Evolutionary conservation across 2,113 vertebrate genomes (phyloP).

Genomic region (Lepisosteus oculatus): DNA sequence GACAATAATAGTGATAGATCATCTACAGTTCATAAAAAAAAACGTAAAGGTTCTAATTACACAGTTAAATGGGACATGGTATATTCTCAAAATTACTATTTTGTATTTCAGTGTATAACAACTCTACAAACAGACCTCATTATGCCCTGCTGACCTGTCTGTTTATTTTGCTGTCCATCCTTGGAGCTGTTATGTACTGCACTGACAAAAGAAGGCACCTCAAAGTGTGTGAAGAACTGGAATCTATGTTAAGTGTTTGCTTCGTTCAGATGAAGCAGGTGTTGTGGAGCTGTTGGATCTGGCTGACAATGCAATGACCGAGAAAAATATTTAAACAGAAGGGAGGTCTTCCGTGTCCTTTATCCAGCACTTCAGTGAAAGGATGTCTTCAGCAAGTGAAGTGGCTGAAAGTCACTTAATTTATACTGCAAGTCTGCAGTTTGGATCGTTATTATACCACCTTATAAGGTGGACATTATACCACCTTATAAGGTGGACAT

Average conservation of each 20-base stretch:
- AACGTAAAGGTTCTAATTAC: no score
- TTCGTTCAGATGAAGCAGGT: slow-evolving; percentile 71
- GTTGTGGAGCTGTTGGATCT: slow-evolving; percentile 78
- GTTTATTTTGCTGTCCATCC: slow-evolving; percentile 72
- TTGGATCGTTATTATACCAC: no score
- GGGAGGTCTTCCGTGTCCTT: slow-evolving; percentile 20
- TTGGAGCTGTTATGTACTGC: slow-evolving; percentile 76
- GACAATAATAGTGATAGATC: no score
- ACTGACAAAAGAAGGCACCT: slow-evolving; percentile 58
- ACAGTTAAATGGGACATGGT: no score
- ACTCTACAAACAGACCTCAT: slow-evolving; percentile 55
- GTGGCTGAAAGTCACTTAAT: neutral
- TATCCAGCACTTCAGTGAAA: neutral
- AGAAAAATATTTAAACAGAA: slow-evolving; percentile 21
- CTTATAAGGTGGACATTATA: no score
- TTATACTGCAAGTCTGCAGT: neutral
- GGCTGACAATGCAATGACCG: slow-evolving; percentile 73
- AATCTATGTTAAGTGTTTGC: slow-evolving; percentile 68
- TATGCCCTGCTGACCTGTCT: slow-evolving; percentile 69
- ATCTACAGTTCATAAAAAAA: no score
- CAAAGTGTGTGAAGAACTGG: slow-evolving; percentile 73
- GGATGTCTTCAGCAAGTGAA: neutral
- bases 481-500: no score
- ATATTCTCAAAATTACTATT: neutral
- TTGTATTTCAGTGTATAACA: slow-evolving; percentile 60